Base-by-base conservation (phyloP, 2,888 invertebrate genomes). In the Torymus tubicola region DNA sequence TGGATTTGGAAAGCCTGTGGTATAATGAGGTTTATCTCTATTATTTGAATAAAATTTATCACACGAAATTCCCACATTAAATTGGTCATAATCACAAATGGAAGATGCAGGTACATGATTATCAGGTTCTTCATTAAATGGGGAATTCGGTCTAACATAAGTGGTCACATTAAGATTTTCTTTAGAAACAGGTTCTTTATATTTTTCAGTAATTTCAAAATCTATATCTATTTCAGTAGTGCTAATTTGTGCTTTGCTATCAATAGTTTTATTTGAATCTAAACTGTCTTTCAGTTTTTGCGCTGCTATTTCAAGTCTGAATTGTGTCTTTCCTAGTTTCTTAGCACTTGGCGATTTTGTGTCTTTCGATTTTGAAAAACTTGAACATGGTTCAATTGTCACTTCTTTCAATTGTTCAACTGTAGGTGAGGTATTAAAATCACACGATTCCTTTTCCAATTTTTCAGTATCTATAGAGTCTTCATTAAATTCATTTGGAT, bases 1-100 rank as follows among this genome's bases (percentile, higher is more conserved):
- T 65, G 88, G 89, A 84, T 89, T 89, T 21, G 88, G 89, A 77
- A 89, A 89, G 8, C 89, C 89, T 53, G 85, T 84, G 83, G 86
- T 81, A 65, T 85, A 88, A 73, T 86, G 84, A 1, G 88, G 86
- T 53, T 65, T 76, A 16, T 76, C 76, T 63, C 63, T 78, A n/a
- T 50, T 60, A 55, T 52, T 76, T 21, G 18, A 0, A 50, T 80
- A 82, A 72, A 75, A 78, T 4, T 21, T 18, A 52, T 80, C 77
- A 55, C 80, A 80, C 4, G 78, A 61, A 71, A 80, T 71, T 12
- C 80, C 80, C 67, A 80, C 71, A 71, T 78, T 78, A 50, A 82
- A 80, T 13, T 78, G 78, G 53, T 80, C 77, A 77, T 71, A 82
- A 67, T 82, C 80, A 50, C 57, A 42, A 18, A 64, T 14, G 72